Base-by-base conservation (phyloP, 2,113 vertebrate species). In the Microtus oregoni region DNA sequence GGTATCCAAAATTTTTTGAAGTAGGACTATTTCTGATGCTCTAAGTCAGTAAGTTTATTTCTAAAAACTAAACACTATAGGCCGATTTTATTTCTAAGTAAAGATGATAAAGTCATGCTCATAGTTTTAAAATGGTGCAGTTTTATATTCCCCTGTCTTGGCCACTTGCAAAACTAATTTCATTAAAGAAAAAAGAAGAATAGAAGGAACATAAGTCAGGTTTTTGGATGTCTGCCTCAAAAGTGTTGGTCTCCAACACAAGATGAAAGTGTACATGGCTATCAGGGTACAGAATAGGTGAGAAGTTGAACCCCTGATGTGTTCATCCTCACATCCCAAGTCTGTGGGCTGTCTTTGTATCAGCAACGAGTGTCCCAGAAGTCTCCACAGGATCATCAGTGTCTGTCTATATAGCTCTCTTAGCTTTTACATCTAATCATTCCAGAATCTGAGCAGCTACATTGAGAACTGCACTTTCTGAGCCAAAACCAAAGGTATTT, bases 61-160 rank as follows among this genome's bases (percentile, higher is more conserved):
- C n/a, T 26, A 91, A 94, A 81, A 89, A 68, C 90, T 32, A 19
- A 70, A 86, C 81, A 85, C 70, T 65, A 65, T 8, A 72, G 30
- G 32, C n/a, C 41, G 79, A 76, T 81, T 88, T 91, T 83, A 95
- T 73, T 94, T 79, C 81, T 92, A 65, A 88, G 72, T 89, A 93
- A 90, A 93, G 96, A 93, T 32, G 67, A 93, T 58, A 58, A 92
- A 87, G 44, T 10, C 87, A 70, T 3, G 65, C 41, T 93, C 22
- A 55, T 4, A 41, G 47, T 28, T 94, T 78, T 76, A 63, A 75
- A 90, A 4, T n/a, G 32, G 65, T 72, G 15, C 4, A 72, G 68
- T 92, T 96, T 93, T 95, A 44, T 5, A 92, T 30, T 67, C 72
- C 30, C 9, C 11, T 44, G 11, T 13, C 38, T 24, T 28, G 19